Base-by-base conservation (phyloP, 2,113 vertebrate genomes). In the Oceanites oceanicus region DNA sequence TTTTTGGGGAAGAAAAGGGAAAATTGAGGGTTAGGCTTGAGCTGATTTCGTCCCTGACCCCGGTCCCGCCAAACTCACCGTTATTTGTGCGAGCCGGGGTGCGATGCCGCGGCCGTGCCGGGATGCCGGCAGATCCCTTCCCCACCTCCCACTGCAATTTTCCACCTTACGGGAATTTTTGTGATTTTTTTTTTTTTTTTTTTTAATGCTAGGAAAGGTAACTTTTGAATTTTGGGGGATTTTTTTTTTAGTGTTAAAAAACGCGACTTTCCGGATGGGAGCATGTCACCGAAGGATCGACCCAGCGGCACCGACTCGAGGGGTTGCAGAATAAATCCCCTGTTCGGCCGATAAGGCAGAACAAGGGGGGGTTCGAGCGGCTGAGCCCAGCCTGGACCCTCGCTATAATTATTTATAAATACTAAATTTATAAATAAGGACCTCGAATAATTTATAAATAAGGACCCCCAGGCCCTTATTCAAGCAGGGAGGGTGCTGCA, bases 281-380 rank as follows among this genome's bases (percentile, higher is more conserved):
- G 11, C 34, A 10, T 40, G 3, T 23, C 8, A 27, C 79, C 5
- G 9, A 29, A 55, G 20, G 15, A 63, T 7, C n/a, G 13, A 21
- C 17, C 38, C 53, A 6, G 19, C 19, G 11, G n/a, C 42, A 15
- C 36, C 3, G 8, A 21, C 10, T 21, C 4, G 25, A 36, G 44
- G 29, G 20, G 55, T 7, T 40, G 14, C 26, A 7, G 55, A 42
- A 50, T 66, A 58, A 73, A 66, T 14, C 32, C 36, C 29, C 25
- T 1, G 2, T 17, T 63, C 0, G 14, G n/a, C 2, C 6, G 17
- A 18, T 34, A 8, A 50, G 5, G n/a, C 34, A 30, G 36, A 42
- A 50, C 8, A 8, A 34, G 23, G 25, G 67, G 29, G 29, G 38
- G 38, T 6, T 38, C 8, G 13, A 55, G 40, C 11, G 3, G 25